Conservation (phyloP, 2,888 invertebrate species). For the Drosophila kanekoi region DNA sequence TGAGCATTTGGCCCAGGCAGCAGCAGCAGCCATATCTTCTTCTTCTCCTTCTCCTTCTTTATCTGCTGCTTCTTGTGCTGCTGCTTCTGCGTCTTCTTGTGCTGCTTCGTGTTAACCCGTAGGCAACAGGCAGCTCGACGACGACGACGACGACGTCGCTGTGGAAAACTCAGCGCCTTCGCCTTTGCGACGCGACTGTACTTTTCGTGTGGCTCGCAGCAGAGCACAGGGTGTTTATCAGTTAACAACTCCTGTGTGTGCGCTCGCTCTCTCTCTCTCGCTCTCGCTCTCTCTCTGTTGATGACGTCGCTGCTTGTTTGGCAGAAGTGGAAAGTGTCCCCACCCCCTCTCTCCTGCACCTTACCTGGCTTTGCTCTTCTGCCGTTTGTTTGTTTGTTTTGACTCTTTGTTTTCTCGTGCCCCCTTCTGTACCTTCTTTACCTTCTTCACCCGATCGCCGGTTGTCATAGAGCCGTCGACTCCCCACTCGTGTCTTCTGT, state of each 20-base stretch:
- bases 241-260: slow-evolving; percentile 28
- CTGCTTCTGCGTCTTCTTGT: neutral
- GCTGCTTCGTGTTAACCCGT: slow-evolving; percentile 28
- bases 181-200: slow-evolving; percentile 55
- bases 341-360: too few species aligned
- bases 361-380: slow-evolving; percentile 21
- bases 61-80: slow-evolving; percentile 1
- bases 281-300: slow-evolving; percentile 5
- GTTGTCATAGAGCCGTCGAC: slow-evolving; percentile 36
- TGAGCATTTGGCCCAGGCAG: slow-evolving; percentile 8
- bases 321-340: slow-evolving; percentile 53
- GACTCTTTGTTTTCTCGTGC: slow-evolving; percentile 39
- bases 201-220: slow-evolving; percentile 33
- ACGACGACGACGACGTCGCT: slow-evolving; percentile 35
- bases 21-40: slow-evolving; percentile 9
- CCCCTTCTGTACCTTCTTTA: slow-evolving; percentile 15
- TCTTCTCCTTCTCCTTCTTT: neutral
- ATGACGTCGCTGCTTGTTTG: slow-evolving; percentile 42
- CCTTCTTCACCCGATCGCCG: slow-evolving; percentile 47
- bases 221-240: slow-evolving; percentile 49
- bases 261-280: neutral
- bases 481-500: slow-evolving; percentile 29
- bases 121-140: slow-evolving; percentile 42
- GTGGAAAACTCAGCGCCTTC: slow-evolving; percentile 63
- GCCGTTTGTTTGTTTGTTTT: slow-evolving; percentile 56